A percentile compares a stretch with the other conserved stretches of the same genome.
These are phyloP conservation scores for Lamellibrachia columna DNA, from an alignment of 2,888 invertebrate genomes.

Conservation along the genomic window DNA sequence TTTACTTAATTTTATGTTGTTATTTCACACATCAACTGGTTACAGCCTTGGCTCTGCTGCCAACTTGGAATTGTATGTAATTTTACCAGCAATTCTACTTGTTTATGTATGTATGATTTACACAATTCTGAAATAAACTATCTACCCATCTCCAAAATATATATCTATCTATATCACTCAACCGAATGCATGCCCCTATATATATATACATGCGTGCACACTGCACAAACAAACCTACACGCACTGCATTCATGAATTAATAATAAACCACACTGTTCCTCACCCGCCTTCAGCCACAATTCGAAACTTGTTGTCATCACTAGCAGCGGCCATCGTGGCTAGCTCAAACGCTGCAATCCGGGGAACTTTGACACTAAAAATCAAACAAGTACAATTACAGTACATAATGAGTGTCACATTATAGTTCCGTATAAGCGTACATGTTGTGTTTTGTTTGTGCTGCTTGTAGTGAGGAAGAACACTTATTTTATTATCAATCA, in stretches of 20 bases:
- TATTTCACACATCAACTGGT: no score
- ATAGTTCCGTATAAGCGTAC: neutral
- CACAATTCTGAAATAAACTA: neutral
- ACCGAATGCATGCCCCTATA: no score
- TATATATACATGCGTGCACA: no score
- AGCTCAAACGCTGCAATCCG: slow-evolving; percentile 61
- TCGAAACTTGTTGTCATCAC: slow-evolving; percentile 62
- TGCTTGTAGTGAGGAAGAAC: neutral
- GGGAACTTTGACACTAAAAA: slow-evolving; percentile 26
- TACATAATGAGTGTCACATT: neutral
- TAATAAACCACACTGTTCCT: slow-evolving; percentile 34
- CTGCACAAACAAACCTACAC: neutral
- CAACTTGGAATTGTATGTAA: no score
- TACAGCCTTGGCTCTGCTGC: no score
- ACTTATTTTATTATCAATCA: neutral
- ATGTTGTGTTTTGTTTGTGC: neutral
- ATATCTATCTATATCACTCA: no score
- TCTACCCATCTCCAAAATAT: neutral
- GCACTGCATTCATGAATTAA: neutral
- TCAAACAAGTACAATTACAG: neutral
- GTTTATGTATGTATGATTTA: no score
- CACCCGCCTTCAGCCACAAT: slow-evolving; percentile 63
- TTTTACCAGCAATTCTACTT: no score
- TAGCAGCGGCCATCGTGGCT: slow-evolving; percentile 59
- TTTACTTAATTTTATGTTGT: no score